phyloP scores from a whole-genome alignment of 1,140 invertebrate species.

The Aphelinus atriplicis region DNA sequence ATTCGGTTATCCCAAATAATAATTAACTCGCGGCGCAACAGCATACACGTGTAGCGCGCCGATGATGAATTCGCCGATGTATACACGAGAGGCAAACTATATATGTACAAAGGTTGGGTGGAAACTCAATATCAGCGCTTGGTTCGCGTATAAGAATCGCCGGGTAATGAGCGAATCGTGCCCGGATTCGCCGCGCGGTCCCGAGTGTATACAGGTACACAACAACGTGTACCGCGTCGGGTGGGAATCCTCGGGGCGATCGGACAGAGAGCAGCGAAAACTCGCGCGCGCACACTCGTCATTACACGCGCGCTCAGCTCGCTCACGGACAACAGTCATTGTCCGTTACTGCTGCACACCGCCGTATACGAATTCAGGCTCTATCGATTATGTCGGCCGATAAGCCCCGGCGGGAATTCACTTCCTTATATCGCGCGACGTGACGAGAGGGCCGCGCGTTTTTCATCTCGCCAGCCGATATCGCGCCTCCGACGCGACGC shows the following conservation, averaged over 20 bases:
- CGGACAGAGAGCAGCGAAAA: background rate
- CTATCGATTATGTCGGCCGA: conserved; percentile 35
- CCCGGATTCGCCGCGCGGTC: no score
- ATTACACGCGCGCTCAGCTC: no score
- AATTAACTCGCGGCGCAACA: no score
- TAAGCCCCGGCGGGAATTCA: conserved; percentile 31
- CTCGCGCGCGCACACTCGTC: background rate
- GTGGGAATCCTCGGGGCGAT: background rate
- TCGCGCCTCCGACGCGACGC: background rate
- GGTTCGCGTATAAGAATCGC: no score
- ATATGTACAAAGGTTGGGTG: no score
- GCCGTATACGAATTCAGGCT: conserved; percentile 21
- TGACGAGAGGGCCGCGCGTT: conserved; percentile 7
- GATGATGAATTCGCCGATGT: no score
- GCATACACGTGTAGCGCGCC: no score
- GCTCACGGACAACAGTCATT: no score
- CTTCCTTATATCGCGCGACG: conserved; percentile 30
- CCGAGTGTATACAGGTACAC: background rate
- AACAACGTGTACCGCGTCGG: background rate
- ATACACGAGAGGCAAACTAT: no score
- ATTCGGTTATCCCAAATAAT: no score
- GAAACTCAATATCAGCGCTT: no score
- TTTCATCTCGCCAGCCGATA: conserved; percentile 11
- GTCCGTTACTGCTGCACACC: background rate
- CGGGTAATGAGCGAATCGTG: no score